phyloP scores from a whole-genome alignment of 92 coral and sea anemone species.

The Muricea muricata region DNA sequence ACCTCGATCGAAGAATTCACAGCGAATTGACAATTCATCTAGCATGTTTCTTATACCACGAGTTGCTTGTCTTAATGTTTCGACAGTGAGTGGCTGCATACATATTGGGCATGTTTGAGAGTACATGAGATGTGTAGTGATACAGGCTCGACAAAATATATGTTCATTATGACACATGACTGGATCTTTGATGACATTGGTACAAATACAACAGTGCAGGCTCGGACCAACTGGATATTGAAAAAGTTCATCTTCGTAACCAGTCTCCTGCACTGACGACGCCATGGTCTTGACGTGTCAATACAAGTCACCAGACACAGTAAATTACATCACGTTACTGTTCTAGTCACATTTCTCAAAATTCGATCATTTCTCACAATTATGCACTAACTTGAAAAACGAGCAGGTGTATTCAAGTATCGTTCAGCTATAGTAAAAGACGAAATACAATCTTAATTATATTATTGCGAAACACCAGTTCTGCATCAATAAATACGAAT shows the following conservation, averaged over 20 bases:
- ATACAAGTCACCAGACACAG: not conserved
- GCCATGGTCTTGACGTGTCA: not conserved
- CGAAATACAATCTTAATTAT: not conserved
- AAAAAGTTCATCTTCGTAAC: not conserved
- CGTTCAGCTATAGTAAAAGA: not conserved
- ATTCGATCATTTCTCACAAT: not conserved
- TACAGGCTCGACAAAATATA: not conserved
- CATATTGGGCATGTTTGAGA: not conserved
- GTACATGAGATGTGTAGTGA: not conserved
- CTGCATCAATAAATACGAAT: not conserved
- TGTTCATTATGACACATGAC: not conserved
- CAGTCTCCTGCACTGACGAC: not conserved
- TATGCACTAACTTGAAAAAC: not conserved
- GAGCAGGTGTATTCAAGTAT: not conserved
- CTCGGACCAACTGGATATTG: not conserved
- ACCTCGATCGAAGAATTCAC: not conserved
- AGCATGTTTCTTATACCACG: not conserved
- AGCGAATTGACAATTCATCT: not conserved
- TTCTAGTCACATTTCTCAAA: not conserved
- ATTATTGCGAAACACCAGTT: not conserved
- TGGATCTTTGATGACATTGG: not conserved
- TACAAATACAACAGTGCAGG: not conserved
- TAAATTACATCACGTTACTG: not conserved
- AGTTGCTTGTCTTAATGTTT: not conserved
- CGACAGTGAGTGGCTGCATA: not conserved